Evolutionary conservation across 2,888 invertebrate species (phyloP).

Genomic region (Agrochola lychnidis): DNA sequence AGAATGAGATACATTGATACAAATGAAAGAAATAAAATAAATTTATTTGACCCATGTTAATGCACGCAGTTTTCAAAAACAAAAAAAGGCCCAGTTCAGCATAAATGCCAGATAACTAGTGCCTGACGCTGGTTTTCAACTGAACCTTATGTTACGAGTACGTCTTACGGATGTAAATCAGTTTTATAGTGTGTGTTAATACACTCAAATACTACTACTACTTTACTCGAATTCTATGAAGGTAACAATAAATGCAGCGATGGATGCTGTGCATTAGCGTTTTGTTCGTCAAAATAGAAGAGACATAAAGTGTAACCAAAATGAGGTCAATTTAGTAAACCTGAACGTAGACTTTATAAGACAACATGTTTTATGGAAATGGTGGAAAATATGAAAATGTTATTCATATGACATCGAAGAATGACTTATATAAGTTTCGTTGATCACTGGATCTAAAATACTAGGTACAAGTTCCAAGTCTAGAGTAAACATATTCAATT

Average conservation of each 20-base stretch:
- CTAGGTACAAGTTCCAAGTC: neutral
- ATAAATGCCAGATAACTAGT: no score
- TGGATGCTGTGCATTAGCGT: neutral
- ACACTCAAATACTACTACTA: no score
- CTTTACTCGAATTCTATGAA: neutral
- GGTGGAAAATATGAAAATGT: slow-evolving; percentile 14
- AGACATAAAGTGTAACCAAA: neutral
- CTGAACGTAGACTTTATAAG: slow-evolving; percentile 14
- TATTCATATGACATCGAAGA: slow-evolving; percentile 10
- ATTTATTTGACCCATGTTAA: no score
- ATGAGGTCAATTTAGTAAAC: slow-evolving; percentile 12
- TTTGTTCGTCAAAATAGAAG: neutral
- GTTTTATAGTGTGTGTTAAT: no score
- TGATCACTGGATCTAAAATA: neutral
- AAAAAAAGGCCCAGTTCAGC: no score
- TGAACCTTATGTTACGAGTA: no score
- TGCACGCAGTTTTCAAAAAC: no score
- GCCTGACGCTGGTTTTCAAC: no score
- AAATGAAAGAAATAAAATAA: no score
- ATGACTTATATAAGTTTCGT: neutral
- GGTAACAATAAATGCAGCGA: neutral
- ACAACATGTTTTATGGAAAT: slow-evolving; percentile 26
- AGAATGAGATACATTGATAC: neutral
- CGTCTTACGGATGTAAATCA: no score
- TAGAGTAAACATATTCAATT: slow-evolving; percentile 18